Conservation (phyloP, 2,888 invertebrate species). For the Drepanosiphum platanoidis region DNA sequence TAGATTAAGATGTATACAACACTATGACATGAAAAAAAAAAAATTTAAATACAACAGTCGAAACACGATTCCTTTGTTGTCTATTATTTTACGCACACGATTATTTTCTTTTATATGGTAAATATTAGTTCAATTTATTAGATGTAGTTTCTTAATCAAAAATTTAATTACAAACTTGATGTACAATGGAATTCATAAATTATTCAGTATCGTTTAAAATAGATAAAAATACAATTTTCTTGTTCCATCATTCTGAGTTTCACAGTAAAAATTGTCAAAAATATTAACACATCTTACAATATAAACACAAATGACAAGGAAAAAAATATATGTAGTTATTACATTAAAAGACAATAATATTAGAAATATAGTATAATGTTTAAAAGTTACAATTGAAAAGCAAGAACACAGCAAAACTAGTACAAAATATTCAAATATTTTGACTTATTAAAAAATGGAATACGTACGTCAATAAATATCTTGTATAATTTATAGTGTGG, state of each 20-base stretch:
- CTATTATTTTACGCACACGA: background rate
- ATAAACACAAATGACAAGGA: conserved; percentile 24
- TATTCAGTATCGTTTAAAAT: conserved; percentile 1
- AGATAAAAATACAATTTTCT: conserved; percentile 36
- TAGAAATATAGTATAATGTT: conserved; percentile 2
- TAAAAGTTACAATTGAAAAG: conserved; percentile 40
- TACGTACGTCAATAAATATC: conserved; percentile 11
- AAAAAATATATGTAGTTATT: conserved; percentile 25
- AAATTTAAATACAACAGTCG: background rate
- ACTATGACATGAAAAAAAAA: no score
- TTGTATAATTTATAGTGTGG: conserved; percentile 8
- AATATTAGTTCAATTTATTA: background rate
- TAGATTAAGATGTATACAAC: no score
- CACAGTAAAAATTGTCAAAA: conserved; percentile 32
- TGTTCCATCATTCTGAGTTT: conserved; percentile 3
- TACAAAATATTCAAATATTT: conserved; percentile 38
- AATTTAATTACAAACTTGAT: conserved; percentile 14
- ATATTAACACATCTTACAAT: conserved; percentile 1
- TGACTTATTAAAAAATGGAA: conserved; percentile 20
- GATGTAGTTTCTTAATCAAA: background rate
- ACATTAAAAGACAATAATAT: conserved; percentile 19
- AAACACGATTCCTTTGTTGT: background rate
- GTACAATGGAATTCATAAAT: conserved; percentile 6
- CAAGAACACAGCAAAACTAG: conserved; percentile 42
- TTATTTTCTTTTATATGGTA: background rate